These are phyloP conservation scores for Sarcophaga variegata DNA, from an alignment of 2,888 invertebrate genomes.

Conservation along the genomic window DNA sequence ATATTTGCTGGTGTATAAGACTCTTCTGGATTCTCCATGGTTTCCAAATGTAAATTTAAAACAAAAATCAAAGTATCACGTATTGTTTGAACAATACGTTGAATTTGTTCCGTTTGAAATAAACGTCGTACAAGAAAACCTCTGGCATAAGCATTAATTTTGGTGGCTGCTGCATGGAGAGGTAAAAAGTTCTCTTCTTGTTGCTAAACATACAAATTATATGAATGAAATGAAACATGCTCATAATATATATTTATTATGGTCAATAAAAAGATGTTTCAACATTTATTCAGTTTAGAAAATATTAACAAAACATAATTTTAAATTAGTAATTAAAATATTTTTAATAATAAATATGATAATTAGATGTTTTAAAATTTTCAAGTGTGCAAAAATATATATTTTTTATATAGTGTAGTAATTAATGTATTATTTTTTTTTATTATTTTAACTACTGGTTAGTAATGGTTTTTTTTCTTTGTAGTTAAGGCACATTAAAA, in stretches of 20 bases:
- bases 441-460: constrained; percentile 27
- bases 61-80: constrained; percentile 80
- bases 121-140: constrained; percentile 92
- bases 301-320: background rate
- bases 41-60: constrained; percentile 79
- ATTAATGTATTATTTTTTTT: constrained; percentile 11
- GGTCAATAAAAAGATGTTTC: background rate
- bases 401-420: background rate
- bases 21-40: constrained; percentile 71
- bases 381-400: constrained; percentile 25
- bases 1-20: constrained; percentile 74
- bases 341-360: background rate
- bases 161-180: constrained; percentile 84
- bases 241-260: too few relatives aligned
- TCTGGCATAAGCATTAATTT: constrained; percentile 86
- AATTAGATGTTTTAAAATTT: background rate
- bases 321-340: constrained; percentile 9
- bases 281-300: background rate
- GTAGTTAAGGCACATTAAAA: constrained; percentile 71
- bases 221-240: background rate
- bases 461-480: constrained; percentile 18
- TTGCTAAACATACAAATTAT: constrained; percentile 8
- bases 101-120: constrained; percentile 90
- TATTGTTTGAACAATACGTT: constrained; percentile 84
- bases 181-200: background rate